Conservation (phyloP, 2,797 vertebrate species). For the Chiropotes sagulatus region DNA sequence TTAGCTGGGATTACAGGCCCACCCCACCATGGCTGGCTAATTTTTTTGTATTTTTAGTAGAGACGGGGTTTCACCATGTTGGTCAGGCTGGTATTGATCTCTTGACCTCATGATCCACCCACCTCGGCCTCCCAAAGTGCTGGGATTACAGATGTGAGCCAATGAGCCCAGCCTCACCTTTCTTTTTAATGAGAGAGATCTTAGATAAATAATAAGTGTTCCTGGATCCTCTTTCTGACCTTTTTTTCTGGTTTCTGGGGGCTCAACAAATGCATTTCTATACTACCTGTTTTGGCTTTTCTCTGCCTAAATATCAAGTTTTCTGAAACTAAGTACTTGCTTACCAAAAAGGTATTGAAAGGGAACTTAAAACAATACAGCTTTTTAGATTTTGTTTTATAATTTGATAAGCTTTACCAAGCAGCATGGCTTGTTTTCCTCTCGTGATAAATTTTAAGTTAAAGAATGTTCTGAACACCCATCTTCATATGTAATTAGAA, state of each 20-base stretch:
- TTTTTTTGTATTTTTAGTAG: too few relatives aligned
- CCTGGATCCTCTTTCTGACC: not conserved
- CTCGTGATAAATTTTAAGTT: not conserved
- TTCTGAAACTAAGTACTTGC: not conserved
- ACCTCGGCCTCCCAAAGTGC: too few relatives aligned
- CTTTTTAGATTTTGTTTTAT: conserved; percentile 44
- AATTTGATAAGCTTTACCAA: conserved; percentile 69
- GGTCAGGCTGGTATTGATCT: too few relatives aligned
- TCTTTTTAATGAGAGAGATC: not conserved
- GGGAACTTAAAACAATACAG: conserved; percentile 15
- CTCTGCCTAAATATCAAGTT: not conserved
- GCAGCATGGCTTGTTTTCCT: conserved; percentile 54
- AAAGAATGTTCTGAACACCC: conserved; percentile 59
- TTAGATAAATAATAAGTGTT: not conserved
- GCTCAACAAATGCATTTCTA: not conserved
- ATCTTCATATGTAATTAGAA: not conserved
- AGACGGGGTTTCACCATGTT: too few relatives aligned
- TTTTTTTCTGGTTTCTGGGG: not conserved
- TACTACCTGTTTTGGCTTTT: not conserved
- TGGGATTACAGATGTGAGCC: too few relatives aligned
- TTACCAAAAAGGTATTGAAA: not conserved
- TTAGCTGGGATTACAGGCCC: too few relatives aligned
- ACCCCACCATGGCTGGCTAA: too few relatives aligned
- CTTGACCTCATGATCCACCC: too few relatives aligned
- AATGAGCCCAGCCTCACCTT: not conserved